These are phyloP conservation scores for Ambastaia sidthimunki DNA, from an alignment of 2,797 vertebrate species.

Conservation along the genomic window DNA sequence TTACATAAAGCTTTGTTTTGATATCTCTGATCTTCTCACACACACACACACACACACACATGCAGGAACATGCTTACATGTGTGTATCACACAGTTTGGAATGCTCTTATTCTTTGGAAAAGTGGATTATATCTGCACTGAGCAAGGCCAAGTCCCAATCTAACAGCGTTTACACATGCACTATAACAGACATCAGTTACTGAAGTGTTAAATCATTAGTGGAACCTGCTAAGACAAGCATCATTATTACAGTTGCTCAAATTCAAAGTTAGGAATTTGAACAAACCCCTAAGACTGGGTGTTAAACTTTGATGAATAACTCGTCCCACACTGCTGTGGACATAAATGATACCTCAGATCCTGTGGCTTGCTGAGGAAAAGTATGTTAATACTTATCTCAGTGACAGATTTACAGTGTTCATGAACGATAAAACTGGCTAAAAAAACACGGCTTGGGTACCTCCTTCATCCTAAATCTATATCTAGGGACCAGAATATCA, in stretches of 20 bases:
- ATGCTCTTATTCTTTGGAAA: constrained; percentile 9
- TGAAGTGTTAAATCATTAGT: constrained; percentile 18
- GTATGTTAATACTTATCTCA: neutral
- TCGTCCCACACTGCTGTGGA: neutral
- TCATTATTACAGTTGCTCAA: neutral
- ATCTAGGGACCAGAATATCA: neutral
- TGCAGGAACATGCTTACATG: constrained; percentile 39
- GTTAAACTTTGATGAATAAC: neutral
- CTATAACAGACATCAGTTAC: constrained; percentile 9
- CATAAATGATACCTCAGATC: neutral
- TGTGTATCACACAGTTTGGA: constrained; percentile 22
- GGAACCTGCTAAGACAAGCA: neutral
- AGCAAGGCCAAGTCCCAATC: constrained; percentile 12
- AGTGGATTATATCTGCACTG: constrained; percentile 13
- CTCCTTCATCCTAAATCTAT: neutral
- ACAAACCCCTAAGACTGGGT: neutral
- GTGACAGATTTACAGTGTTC: neutral
- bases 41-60: constrained; percentile 28
- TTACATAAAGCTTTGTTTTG: constrained; percentile 66
- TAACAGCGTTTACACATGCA: neutral
- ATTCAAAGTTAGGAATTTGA: constrained; percentile 6
- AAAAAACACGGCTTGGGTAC: neutral
- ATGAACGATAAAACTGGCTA: neutral
- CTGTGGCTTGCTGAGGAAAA: neutral
- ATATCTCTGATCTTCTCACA: constrained; percentile 56